Conservation (phyloP, 1,140 invertebrate genomes). For the Melitaea cinxia region DNA sequence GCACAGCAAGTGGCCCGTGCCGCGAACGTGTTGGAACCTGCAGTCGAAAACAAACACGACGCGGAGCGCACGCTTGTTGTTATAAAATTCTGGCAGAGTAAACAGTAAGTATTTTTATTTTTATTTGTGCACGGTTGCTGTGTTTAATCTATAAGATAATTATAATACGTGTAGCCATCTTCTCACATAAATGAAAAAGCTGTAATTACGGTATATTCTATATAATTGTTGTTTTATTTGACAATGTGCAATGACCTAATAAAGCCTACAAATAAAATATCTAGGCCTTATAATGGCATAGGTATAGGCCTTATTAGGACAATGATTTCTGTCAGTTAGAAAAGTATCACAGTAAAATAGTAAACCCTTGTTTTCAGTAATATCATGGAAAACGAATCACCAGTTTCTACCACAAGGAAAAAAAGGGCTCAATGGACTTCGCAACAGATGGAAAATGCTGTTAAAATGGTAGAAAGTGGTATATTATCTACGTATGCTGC, state of each 20-base stretch:
- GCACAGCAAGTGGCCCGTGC: conserved; percentile 9
- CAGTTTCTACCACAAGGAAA: conserved; percentile 23
- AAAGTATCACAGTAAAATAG: conserved; percentile 20
- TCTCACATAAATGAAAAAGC: conserved; percentile 14
- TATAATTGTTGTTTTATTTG: conserved; percentile 17
- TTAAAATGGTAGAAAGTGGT: conserved; percentile 34
- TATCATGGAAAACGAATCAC: conserved; percentile 27
- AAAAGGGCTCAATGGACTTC: conserved; percentile 37
- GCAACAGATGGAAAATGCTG: conserved; percentile 26
- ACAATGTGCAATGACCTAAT: conserved; percentile 15
- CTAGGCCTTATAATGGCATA: conserved; percentile 14
- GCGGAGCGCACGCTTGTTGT: conserved; percentile 31
- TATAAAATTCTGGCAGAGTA: conserved; percentile 34
- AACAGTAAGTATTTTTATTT: conserved; percentile 39
- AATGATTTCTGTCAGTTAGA: conserved; percentile 20
- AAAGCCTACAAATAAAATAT: conserved; percentile 16
- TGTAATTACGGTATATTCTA: conserved; percentile 7
- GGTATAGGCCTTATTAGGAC: conserved; percentile 18
- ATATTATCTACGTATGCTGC: conserved; percentile 32
- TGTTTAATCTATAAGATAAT: conserved; percentile 19
- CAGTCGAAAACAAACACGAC: conserved; percentile 25
- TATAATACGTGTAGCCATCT: conserved; percentile 13
- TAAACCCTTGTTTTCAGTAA: conserved; percentile 29
- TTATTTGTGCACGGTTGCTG: conserved; percentile 29
- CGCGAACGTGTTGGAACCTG: conserved; percentile 23